Evolutionary conservation across 2,888 invertebrate species (phyloP), one percentile per base, ranked within the genome.

Genomic region (Penaeus monodon): DNA sequence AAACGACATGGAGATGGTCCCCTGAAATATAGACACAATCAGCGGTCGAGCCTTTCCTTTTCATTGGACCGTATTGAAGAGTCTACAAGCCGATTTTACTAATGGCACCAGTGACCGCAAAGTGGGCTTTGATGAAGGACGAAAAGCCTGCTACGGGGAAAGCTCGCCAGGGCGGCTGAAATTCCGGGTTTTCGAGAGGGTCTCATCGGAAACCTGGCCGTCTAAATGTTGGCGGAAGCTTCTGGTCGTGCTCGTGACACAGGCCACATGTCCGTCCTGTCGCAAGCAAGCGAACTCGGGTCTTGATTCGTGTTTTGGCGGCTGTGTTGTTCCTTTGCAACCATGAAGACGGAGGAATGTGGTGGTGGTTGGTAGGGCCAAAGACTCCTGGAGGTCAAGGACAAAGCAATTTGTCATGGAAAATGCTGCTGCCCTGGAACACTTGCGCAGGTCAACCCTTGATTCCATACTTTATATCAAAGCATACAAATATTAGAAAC

Each of bases 71-170:
- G 73, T 73, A 70, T 73, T 79, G 70, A 84, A 49, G 68, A 84
- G 49, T 73, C 64, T 63, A 76, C 81, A 81, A 81, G 74, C 86
- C 81, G 76, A 65, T 81, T 77, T 81, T 70, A 78, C 77, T 86
- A 81, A 81, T 81, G 86, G 86, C 77, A 77, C 74, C 80, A 73
- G 73, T 68, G 77, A 77, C 81, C 27, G 80, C 76, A 29, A 65
- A 49, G 77, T 49, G 73, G 38, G 81, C 57, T 57, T 20, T 57
- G 68, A n/a, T 8, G 73, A 44, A 33, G 79, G 66, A 66, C 24
- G 84, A 49, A 29, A 66, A 57, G 49, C 57, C 17, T 57, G 57
- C 57, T 57, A 57, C 57, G 14, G 57, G 57, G 44, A 10, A 44
- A 44, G 10, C 44, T 44, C 44, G 44, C 44, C n/a, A n/a, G n/a